phyloP scores from a whole-genome alignment of 1,140 invertebrate genomes.

The Sesamia nonagrioides region DNA sequence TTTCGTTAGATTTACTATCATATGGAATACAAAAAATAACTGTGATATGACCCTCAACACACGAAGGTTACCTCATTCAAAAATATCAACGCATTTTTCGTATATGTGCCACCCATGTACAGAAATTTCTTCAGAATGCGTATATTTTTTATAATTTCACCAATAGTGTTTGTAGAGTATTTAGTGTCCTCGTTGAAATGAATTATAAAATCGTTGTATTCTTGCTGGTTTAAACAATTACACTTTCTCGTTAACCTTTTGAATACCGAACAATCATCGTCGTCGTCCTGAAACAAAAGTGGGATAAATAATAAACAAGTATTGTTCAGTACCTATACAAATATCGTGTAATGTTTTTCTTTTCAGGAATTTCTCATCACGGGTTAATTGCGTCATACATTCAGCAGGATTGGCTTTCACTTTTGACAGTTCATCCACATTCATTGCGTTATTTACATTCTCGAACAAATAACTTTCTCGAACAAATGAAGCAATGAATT shows the following conservation, averaged over 20 bases:
- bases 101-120: constrained; percentile 75
- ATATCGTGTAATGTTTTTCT: no score
- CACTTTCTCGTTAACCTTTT: constrained; percentile 79
- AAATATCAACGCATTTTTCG: constrained; percentile 77
- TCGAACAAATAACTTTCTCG: no score
- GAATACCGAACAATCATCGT: constrained; percentile 77
- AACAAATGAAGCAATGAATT: no score
- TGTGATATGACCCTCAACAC: neutral
- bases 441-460: no score
- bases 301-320: neutral
- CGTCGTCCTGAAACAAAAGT: constrained; percentile 62
- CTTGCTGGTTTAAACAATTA: constrained; percentile 70
- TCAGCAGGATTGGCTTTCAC: no score
- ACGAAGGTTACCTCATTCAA: constrained; percentile 71
- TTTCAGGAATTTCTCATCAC: no score
- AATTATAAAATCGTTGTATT: constrained; percentile 80
- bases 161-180: constrained; percentile 67
- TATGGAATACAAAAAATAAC: no score
- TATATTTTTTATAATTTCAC: constrained; percentile 82
- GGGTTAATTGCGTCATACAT: no score
- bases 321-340: no score
- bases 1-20: no score
- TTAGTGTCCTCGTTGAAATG: constrained; percentile 79
- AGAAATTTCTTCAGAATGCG: constrained; percentile 78
- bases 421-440: no score